Percentiles rank a stretch among this genome's conserved stretches.
These are phyloP conservation scores for Aleadryas rufinucha DNA, from an alignment of 2,113 vertebrate species.

Conservation along the genomic window DNA sequence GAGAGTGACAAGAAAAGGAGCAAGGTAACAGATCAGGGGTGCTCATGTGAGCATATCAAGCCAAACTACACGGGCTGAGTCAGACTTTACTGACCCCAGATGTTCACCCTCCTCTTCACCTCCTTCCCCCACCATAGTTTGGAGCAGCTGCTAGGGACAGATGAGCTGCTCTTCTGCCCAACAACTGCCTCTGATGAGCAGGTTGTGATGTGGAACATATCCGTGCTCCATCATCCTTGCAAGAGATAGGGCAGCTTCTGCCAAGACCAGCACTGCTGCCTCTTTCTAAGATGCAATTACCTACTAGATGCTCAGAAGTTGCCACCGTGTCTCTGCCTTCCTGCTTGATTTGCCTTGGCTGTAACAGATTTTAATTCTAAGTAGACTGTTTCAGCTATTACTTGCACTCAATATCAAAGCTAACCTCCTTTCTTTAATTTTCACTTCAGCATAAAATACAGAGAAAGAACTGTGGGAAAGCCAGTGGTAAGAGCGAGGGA, in stretches of 20 bases:
- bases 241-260: neutral
- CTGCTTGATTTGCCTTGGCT: neutral
- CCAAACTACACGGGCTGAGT: neutral
- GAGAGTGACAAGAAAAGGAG: neutral
- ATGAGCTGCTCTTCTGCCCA: neutral
- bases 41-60: neutral
- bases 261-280: neutral
- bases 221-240: rapidly evolving
- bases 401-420: neutral
- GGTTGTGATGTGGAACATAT: neutral
- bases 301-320: neutral
- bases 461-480: neutral
- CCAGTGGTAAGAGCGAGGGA: neutral
- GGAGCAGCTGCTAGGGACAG: rapidly evolving
- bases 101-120: neutral
- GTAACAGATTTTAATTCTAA: neutral
- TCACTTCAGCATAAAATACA: neutral
- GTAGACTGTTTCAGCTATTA: neutral
- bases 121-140: rapidly evolving
- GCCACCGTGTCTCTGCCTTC: rapidly evolving
- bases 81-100: neutral
- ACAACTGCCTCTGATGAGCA: rapidly evolving
- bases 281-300: neutral
- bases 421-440: neutral
- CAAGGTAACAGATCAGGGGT: neutral